These are phyloP conservation scores for Mesorhabditis sp. DNA, from an alignment of 2,888 invertebrate genomes.

Conservation along the genomic window DNA sequence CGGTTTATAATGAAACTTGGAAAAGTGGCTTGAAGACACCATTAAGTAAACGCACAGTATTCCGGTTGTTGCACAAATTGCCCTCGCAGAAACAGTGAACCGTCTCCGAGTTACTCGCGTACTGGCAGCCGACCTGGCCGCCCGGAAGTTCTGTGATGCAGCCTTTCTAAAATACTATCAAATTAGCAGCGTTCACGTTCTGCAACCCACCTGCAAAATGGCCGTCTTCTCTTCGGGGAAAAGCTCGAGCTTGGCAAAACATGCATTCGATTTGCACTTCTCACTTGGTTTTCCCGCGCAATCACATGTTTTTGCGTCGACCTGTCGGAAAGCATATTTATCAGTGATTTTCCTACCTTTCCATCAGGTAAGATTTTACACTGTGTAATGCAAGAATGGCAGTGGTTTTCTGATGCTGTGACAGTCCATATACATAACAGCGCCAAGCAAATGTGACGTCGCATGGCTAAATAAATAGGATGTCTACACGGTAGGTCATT, in stretches of 20 bases:
- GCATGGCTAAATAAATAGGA: no score
- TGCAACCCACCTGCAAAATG: slow-evolving; percentile 50
- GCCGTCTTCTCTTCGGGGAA: slow-evolving; percentile 50
- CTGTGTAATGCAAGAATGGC: not conserved
- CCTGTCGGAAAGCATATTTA: slow-evolving; percentile 13
- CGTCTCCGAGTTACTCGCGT: slow-evolving; percentile 52
- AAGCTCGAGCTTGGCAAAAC: slow-evolving; percentile 43
- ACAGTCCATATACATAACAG: no score
- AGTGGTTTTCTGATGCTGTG: not conserved
- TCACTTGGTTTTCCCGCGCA: slow-evolving; percentile 36
- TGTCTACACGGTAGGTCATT: no score
- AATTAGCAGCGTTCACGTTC: not conserved
- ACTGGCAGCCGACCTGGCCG: slow-evolving; percentile 51
- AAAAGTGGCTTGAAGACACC: no score
- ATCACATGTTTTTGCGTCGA: slow-evolving; percentile 51
- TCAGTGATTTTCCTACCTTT: not conserved
- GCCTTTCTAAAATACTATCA: slow-evolving; percentile 48
- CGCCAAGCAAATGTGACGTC: no score
- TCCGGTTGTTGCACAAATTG: slow-evolving; percentile 47
- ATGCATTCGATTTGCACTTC: slow-evolving; percentile 36
- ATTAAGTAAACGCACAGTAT: slow-evolving; percentile 22
- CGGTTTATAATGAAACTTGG: no score
- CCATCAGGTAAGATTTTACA: slow-evolving; percentile 4
- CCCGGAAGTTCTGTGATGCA: slow-evolving; percentile 49
- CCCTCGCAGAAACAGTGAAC: slow-evolving; percentile 54